Conservation (phyloP, 2,113 vertebrate species). For the Oncorhynchus nerka region DNA sequence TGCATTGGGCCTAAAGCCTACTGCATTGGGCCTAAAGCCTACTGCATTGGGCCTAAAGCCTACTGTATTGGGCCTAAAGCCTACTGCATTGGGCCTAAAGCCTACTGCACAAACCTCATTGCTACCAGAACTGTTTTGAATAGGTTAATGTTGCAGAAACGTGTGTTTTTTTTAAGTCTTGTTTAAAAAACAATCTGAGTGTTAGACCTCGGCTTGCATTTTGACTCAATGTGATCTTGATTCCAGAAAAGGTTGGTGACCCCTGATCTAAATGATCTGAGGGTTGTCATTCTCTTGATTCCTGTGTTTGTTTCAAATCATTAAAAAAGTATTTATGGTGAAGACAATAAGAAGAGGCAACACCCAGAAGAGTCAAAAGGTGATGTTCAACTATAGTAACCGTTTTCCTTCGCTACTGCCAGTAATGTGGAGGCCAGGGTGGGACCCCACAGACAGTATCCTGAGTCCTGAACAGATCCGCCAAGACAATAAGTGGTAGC, state of each 20-base stretch:
- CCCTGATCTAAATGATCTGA: background rate
- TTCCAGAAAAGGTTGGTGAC: background rate
- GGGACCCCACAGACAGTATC: background rate
- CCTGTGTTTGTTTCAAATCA: background rate
- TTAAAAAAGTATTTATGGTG: background rate
- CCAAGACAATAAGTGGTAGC: background rate
- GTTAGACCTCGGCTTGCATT: too few species aligned
- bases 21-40: too few species aligned
- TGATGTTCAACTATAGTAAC: background rate
- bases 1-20: too few species aligned
- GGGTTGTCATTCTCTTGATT: background rate
- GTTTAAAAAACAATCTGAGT: background rate
- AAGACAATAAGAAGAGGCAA: background rate
- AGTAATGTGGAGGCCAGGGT: background rate
- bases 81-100: too few species aligned
- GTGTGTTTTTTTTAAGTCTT: background rate
- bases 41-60: too few species aligned
- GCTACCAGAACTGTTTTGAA: too few species aligned
- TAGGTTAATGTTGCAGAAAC: too few species aligned
- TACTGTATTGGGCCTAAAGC: too few species aligned
- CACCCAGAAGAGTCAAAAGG: background rate
- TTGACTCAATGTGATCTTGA: too few species aligned
- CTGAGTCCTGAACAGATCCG: background rate
- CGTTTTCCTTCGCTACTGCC: background rate
- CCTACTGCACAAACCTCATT: too few species aligned